Evolutionary conservation across 2,888 invertebrate species (phyloP), one percentile per base, ranked within the genome.

Genomic region (Shargacucullia verbasci): DNA sequence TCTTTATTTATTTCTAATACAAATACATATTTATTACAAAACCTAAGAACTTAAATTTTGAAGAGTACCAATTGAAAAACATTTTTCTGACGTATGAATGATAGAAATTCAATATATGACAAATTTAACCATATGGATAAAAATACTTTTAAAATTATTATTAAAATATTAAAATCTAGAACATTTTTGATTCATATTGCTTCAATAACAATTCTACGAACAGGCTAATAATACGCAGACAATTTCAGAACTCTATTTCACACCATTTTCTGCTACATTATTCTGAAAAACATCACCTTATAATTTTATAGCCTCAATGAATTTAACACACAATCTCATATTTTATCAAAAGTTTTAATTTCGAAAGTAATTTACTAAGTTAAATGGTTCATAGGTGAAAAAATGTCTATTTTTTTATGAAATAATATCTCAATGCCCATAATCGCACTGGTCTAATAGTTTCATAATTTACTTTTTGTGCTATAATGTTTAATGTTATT

Each of bases 321-420:
- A 56, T 59, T 40, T 27, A 53, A 49, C 44, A 40, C 43, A 58
- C 40, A 25, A 46, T 46, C 14, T 37, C 27, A 39, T 45, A 57
- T 68, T 59, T 59, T 46, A 58, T 46, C 41, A 31, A 29, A 59
- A 70, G 47, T 62, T 69, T 53, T 61, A 37, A 70, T 59, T 70
- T 13, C 12, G 12, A 63, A 61, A 59, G 41, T 57, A 62, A 54
- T 57, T 39, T 61, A 15, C 33, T 9, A 38, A 43, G 56, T 56
- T 53, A 39, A 50, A 52, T 31, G 31, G 38, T 50, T 41, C 25
- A 43, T 44, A 20, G 27, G 29, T 25, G 38, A n/a, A 14, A 54
- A 57, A 63, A 41, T 13, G 41, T 35, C 12, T 2, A 0, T 2
- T 6, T 13, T 38, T 56, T 33, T 29, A 10, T 4, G 2, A 33